phyloP scores from a whole-genome alignment of 35 echinoderm and acorn worm species.

The Heliocidaris tuberculata region DNA sequence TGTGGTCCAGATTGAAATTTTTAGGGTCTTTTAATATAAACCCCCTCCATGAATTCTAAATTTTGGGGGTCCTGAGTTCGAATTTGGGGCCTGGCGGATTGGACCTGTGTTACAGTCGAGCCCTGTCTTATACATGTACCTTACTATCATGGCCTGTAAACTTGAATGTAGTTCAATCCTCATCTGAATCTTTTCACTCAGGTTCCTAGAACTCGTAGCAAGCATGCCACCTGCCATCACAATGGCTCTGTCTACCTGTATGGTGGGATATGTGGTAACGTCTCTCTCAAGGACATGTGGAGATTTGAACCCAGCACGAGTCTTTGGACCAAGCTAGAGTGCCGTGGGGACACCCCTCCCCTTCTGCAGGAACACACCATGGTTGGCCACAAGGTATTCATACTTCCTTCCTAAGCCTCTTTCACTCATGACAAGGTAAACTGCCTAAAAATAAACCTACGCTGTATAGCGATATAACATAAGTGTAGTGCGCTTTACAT shows the following conservation, averaged over 20 bases:
- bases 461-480: no score
- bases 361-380: slow-evolving; percentile 73
- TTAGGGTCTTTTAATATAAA: no score
- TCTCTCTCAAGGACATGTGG: slow-evolving; percentile 69
- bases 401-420: neutral
- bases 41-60: no score
- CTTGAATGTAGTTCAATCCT: neutral
- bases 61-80: no score
- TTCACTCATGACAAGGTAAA: neutral
- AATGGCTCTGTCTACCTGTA: slow-evolving; percentile 53
- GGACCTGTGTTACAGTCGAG: no score
- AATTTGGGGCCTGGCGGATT: no score
- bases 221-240: slow-evolving; percentile 62
- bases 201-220: slow-evolving; percentile 3
- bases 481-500: no score
- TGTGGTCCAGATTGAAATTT: no score
- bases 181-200: neutral
- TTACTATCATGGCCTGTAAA: no score
- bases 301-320: slow-evolving; percentile 55
- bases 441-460: no score
- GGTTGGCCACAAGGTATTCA: slow-evolving; percentile 58
- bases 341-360: slow-evolving; percentile 65
- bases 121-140: no score
- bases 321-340: slow-evolving; percentile 68
- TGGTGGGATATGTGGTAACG: slow-evolving; percentile 64